Evolutionary conservation across 2,797 vertebrate genomes (phyloP).

Genomic region (Lophius americanus): DNA sequence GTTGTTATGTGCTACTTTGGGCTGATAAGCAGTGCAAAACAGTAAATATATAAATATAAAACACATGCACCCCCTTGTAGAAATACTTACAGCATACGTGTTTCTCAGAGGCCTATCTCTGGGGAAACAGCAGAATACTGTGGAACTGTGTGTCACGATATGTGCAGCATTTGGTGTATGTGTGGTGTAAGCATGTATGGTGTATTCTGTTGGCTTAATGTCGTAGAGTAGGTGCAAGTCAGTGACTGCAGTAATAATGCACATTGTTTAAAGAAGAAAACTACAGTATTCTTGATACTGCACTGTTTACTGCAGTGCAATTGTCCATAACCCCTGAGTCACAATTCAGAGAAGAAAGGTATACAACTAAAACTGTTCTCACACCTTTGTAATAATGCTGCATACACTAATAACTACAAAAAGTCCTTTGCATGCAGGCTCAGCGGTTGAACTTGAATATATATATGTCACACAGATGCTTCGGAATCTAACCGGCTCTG

Average conservation of each 20-base stretch:
- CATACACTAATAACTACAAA: constrained; percentile 44
- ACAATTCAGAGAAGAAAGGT: constrained; percentile 90
- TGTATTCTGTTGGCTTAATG: constrained; percentile 88
- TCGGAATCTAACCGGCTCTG: constrained; percentile 38
- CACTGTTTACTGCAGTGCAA: constrained; percentile 87
- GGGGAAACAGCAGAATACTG: constrained; percentile 81
- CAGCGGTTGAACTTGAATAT: constrained; percentile 11
- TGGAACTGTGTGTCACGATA: constrained; percentile 83
- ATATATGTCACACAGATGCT: constrained; percentile 36
- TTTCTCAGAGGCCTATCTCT: constrained; percentile 80
- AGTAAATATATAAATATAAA: constrained; percentile 64
- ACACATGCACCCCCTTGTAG: constrained; percentile 78
- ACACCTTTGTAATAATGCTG: constrained; percentile 61
- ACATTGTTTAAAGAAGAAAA: constrained; percentile 84
- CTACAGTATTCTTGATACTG: constrained; percentile 78
- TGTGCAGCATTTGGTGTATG: constrained; percentile 9
- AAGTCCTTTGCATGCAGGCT: constrained; percentile 25
- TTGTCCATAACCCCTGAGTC: constrained; percentile 96
- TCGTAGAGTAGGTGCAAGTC: constrained; percentile 81
- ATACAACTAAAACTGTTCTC: constrained; percentile 62
- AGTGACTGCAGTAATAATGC: constrained; percentile 74
- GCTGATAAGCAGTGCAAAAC: constrained; percentile 79
- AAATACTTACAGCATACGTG: constrained; percentile 83
- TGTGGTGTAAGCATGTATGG: constrained; percentile 82
- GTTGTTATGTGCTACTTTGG: constrained; percentile 74